A percentile compares a stretch with the other conserved stretches of the same genome.
phyloP scores from a whole-genome alignment of 2,113 vertebrate genomes.

The Podiceps cristatus region DNA sequence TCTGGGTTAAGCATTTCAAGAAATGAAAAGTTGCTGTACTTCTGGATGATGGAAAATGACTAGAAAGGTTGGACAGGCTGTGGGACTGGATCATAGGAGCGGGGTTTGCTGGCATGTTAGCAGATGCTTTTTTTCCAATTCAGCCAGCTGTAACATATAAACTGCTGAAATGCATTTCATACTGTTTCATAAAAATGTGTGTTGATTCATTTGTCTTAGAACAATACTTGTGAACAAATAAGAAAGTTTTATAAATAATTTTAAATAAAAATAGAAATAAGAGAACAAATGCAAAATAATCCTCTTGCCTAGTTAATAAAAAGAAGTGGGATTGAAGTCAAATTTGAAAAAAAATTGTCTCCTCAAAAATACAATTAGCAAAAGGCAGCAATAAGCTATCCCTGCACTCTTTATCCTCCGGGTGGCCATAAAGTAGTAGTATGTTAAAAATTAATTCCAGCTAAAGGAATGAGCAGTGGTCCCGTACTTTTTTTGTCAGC shows the following conservation, averaged over 20 bases:
- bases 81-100: not conserved
- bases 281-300: not conserved
- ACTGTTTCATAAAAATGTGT: not conserved
- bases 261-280: not conserved
- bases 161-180: not conserved
- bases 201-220: not conserved
- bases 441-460: not conserved
- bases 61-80: not conserved
- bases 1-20: not conserved
- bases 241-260: not conserved
- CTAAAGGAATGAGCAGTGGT: not conserved
- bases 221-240: not conserved
- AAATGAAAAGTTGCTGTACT: not conserved
- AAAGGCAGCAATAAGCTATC: not conserved
- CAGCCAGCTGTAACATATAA: not conserved
- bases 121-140: not conserved
- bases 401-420: not conserved
- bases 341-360: not conserved
- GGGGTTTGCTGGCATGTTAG: not conserved
- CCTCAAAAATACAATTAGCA: not conserved
- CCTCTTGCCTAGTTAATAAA: not conserved
- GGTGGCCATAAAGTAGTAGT: not conserved
- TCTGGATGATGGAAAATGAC: not conserved
- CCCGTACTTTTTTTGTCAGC: not conserved
- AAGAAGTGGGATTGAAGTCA: not conserved